These are phyloP conservation scores for Lasioglossum albipes DNA, from an alignment of 1,140 invertebrate genomes.

Conservation along the genomic window DNA sequence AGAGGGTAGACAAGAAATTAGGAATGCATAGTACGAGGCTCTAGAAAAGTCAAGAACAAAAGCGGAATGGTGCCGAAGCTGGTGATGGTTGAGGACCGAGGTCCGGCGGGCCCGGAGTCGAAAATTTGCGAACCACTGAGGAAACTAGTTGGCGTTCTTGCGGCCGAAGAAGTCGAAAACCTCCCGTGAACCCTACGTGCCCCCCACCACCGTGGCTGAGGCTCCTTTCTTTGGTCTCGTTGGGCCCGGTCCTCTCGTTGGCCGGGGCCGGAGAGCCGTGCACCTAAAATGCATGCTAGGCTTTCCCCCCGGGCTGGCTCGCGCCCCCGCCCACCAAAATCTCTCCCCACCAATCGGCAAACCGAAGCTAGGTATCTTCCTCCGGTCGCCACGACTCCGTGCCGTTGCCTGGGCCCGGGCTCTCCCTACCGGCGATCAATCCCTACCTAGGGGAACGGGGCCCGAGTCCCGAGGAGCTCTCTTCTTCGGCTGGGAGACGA, in stretches of 20 bases:
- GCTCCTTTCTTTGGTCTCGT: constrained; percentile 57
- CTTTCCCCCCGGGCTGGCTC: constrained; percentile 65
- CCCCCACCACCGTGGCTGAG: constrained; percentile 71
- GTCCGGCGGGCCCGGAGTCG: neutral
- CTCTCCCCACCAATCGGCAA: constrained; percentile 44
- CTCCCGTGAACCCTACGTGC: constrained; percentile 80
- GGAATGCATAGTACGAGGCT: no score
- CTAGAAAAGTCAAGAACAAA: no score
- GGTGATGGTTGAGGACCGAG: neutral
- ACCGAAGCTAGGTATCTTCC: constrained; percentile 77
- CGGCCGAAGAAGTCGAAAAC: constrained; percentile 79
- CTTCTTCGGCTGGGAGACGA: no score
- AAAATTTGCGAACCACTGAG: constrained; percentile 78
- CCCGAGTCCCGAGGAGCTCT: neutral
- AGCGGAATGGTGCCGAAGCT: neutral
- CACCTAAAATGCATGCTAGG: constrained; percentile 78
- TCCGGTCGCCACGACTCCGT: constrained; percentile 77
- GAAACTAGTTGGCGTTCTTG: constrained; percentile 76
- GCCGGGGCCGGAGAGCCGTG: constrained; percentile 63
- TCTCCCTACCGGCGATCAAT: constrained; percentile 41
- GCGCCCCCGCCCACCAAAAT: constrained; percentile 57
- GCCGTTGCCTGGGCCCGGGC: constrained; percentile 41
- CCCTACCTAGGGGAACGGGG: constrained; percentile 39
- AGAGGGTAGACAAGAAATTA: no score
- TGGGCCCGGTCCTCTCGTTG: constrained; percentile 54